phyloP scores from a whole-genome alignment of 2,888 invertebrate genomes.

The Drepanosiphum platanoidis region DNA sequence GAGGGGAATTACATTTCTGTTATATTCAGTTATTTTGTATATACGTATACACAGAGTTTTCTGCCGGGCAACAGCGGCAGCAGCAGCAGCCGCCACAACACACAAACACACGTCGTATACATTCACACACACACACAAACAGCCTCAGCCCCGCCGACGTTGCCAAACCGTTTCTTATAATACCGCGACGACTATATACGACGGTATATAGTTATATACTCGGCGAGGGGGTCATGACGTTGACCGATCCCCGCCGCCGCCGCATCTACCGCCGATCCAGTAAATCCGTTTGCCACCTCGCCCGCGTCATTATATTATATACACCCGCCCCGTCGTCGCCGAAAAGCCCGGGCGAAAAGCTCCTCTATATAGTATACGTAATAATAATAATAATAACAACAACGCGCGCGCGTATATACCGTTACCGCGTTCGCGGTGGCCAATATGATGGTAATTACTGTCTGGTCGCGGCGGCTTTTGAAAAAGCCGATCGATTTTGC shows the following conservation, averaged over 20 bases:
- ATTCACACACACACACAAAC: slow-evolving; percentile 1
- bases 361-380: too few species aligned
- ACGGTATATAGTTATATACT: too few species aligned
- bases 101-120: slow-evolving; percentile 1
- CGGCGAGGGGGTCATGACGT: slow-evolving; percentile 46
- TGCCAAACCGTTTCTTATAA: slow-evolving; percentile 61
- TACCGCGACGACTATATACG: slow-evolving; percentile 3
- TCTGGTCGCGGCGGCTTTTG: slow-evolving; percentile 21
- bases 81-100: slow-evolving; percentile 14
- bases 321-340: background rate
- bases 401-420: background rate
- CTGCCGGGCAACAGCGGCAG: slow-evolving; percentile 48
- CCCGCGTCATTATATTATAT: slow-evolving; percentile 23
- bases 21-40: slow-evolving; percentile 46
- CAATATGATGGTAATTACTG: slow-evolving; percentile 42
- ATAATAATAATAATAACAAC: too few species aligned
- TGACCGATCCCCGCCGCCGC: slow-evolving; percentile 41
- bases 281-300: slow-evolving; percentile 59
- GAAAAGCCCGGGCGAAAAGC: background rate
- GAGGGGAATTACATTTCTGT: slow-evolving; percentile 52
- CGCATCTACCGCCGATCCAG: slow-evolving; percentile 29
- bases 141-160: slow-evolving; percentile 52
- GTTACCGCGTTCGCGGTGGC: slow-evolving; percentile 6
- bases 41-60: slow-evolving; percentile 32
- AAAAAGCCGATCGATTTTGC: slow-evolving; percentile 41